A percentile compares a stretch with the other conserved stretches of the same genome.
Conservation (phyloP, 2,113 vertebrate species). For the human (Homo sapiens) region GRCh38 chr9:69996501-69997000, state of each 20-base stretch:
- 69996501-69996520: no score
- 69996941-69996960: not conserved
- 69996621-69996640: no score
- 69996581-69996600: no score
- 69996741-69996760: not conserved
- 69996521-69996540: no score
- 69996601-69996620: no score
- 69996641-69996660: no score
- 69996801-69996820: not conserved
- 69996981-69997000: not conserved
- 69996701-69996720: not conserved
- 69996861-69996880: not conserved
- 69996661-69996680: no score
- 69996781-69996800: not conserved
- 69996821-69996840: not conserved
- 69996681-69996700: not conserved
- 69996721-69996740: not conserved
- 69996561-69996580: no score
- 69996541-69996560: no score
- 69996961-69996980: not conserved
- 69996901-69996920: not conserved
- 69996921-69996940: conserved; percentile 35
- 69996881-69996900: not conserved
- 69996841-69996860: not conserved
- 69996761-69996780: not conserved